Evolutionary conservation across 2,888 invertebrate genomes (phyloP).

Genomic region (Torymus auratus): DNA sequence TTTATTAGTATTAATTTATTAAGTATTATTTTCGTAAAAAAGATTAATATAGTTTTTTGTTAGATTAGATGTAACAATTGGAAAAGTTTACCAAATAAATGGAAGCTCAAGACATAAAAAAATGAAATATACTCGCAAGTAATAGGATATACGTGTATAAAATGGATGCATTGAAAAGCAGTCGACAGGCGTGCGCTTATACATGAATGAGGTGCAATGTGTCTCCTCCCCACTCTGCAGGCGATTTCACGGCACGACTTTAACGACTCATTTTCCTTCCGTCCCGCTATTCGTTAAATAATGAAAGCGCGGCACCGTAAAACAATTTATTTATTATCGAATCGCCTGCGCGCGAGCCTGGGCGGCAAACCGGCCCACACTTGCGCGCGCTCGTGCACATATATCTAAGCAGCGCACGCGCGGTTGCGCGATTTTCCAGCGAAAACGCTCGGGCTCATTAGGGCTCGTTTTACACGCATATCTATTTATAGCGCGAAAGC

Average conservation of each 20-base stretch:
- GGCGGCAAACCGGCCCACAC: constrained; percentile 16
- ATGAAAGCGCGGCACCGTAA: constrained; percentile 65
- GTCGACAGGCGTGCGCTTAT: no score
- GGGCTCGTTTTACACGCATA: constrained; percentile 58
- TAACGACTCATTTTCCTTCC: constrained; percentile 60
- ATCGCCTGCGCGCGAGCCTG: constrained; percentile 49
- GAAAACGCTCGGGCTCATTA: constrained; percentile 59
- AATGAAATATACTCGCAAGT: no score
- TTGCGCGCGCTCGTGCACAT: constrained; percentile 6
- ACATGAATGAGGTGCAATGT: no score
- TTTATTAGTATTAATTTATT: no score
- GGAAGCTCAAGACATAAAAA: no score
- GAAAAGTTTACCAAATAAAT: no score
- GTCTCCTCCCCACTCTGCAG: neutral
- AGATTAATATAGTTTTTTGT: no score
- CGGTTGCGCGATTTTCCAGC: constrained; percentile 57
- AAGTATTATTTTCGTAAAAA: no score
- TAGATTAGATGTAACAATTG: no score
- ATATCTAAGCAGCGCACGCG: constrained; percentile 26
- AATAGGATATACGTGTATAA: no score
- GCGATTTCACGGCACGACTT: constrained; percentile 47
- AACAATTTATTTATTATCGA: constrained; percentile 69
- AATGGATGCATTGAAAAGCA: no score
- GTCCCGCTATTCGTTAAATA: constrained; percentile 64
- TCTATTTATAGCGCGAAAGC: constrained; percentile 59